Base-by-base conservation (phyloP, 1,140 invertebrate genomes). In the Grapholita molesta region DNA sequence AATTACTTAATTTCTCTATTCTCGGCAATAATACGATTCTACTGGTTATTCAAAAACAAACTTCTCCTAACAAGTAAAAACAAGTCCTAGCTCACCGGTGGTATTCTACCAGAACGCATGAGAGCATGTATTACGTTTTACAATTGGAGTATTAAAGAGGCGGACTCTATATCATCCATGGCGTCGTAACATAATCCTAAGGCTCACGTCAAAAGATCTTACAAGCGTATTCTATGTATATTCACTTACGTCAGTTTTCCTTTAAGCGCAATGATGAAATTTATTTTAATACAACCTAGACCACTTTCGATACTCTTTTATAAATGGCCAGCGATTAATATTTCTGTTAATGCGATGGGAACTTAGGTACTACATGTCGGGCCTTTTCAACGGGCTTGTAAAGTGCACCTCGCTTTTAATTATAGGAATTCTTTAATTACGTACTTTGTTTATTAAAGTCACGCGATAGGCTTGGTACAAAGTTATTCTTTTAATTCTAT, bases 241-340 rank as follows among this genome's bases (percentile, higher is more conserved):
- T n/a, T n/a, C n/a, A n/a, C 12, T 30, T 61, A 61, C n/a, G 28
- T 15, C 55, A 7, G 12, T 61, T 12, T 61, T 28, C 55, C 11
- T 30, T 61, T 15, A 48, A n/a, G 30, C 30, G n/a, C 25, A 61
- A 18, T 23, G n/a, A 30, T 61, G n/a, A 61, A 61, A 15, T 61
- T 61, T 25, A 61, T 61, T 25, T 61, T 61, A 61, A 61, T 61
- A 61, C 55, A 57, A 28, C 53, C 23, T 61, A 61, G 55, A 61
- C 55, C 55, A 30, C 55, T 61, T 61, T 61, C 55, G 55, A 61
- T 61, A 57, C 53, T 57, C 2, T 7, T 25, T 57, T 57, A 57
- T 57, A 61, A 61, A 61, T 61, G 28, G 55, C 25, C 28, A 32
- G 55, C 55, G 55, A 61, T 61, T 61, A 61, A 61, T 61, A 28